Evolutionary conservation across 2,797 vertebrate genomes (phyloP).

Genomic region (Danio jaintianensis): DNA sequence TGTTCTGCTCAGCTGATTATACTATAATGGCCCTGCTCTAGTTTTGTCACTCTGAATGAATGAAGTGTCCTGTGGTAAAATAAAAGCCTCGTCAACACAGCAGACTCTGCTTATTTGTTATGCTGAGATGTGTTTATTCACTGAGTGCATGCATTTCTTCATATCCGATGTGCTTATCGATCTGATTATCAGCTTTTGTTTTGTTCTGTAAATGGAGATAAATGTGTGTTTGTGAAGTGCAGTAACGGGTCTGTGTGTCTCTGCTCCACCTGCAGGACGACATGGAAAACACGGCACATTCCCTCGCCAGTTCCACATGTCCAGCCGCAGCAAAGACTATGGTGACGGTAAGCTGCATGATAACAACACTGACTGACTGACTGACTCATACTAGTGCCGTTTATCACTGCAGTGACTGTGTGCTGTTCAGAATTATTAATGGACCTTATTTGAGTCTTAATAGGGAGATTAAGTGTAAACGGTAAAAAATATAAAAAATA

Average conservation of each 20-base stretch:
- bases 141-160: not conserved
- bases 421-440: slow-evolving; percentile 17
- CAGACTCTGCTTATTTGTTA: not conserved
- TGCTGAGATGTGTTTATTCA: not conserved
- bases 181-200: not conserved
- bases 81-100: not conserved
- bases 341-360: slow-evolving; percentile 85
- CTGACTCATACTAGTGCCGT: slow-evolving; percentile 26
- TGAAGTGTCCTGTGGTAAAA: not conserved
- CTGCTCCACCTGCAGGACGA: slow-evolving; percentile 76
- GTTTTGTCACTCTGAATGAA: not conserved
- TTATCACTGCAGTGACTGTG: slow-evolving; percentile 24
- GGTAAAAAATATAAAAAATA: too few relatives aligned
- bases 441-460: not conserved
- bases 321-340: slow-evolving; percentile 90
- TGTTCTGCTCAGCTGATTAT: not conserved
- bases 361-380: slow-evolving; percentile 43
- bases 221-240: not conserved
- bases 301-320: slow-evolving; percentile 89
- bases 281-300: slow-evolving; percentile 93
- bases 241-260: not conserved
- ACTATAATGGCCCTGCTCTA: not conserved
- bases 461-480: not conserved
- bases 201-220: not conserved
- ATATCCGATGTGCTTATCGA: not conserved